Evolutionary conservation across 1,140 invertebrate species (phyloP).

Genomic region (Bombus terrestris): DNA sequence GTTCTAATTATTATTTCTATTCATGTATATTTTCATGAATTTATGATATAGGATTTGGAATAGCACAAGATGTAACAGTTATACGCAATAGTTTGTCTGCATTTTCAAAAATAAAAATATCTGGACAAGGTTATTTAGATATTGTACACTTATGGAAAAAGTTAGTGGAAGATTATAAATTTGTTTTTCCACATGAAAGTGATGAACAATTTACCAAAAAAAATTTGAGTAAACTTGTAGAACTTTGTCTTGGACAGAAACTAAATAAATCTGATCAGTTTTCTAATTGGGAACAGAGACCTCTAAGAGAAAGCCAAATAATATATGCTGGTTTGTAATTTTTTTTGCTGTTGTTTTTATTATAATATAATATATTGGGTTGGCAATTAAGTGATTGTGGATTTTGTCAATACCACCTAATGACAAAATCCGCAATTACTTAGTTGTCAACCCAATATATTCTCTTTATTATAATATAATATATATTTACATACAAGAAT

Average conservation of each 20-base stretch:
- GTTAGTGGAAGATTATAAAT: conserved; percentile 80
- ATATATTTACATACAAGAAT: neutral
- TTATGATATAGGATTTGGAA: conserved; percentile 83
- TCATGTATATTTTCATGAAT: neutral
- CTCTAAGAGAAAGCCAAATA: conserved; percentile 89
- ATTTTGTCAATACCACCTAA: no score
- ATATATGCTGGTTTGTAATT: conserved; percentile 87
- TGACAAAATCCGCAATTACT: no score
- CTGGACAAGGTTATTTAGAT: conserved; percentile 83
- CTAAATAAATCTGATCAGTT: conserved; percentile 93
- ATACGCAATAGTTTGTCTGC: conserved; percentile 83
- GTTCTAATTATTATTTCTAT: neutral
- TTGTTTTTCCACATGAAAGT: conserved; percentile 82
- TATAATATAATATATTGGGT: neutral
- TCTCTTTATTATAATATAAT: neutral
- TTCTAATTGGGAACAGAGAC: conserved; percentile 93
- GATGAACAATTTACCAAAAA: conserved; percentile 75
- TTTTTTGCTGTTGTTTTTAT: neutral
- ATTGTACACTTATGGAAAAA: conserved; percentile 83
- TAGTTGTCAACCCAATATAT: no score
- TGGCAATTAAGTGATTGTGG: no score
- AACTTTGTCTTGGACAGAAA: conserved; percentile 87
- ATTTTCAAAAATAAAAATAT: conserved; percentile 79
- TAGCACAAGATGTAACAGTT: conserved; percentile 84
- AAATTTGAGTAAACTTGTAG: conserved; percentile 88